phyloP scores from a whole-genome alignment of 2,113 vertebrate species.

The Thalassarche chlororhynchos region DNA sequence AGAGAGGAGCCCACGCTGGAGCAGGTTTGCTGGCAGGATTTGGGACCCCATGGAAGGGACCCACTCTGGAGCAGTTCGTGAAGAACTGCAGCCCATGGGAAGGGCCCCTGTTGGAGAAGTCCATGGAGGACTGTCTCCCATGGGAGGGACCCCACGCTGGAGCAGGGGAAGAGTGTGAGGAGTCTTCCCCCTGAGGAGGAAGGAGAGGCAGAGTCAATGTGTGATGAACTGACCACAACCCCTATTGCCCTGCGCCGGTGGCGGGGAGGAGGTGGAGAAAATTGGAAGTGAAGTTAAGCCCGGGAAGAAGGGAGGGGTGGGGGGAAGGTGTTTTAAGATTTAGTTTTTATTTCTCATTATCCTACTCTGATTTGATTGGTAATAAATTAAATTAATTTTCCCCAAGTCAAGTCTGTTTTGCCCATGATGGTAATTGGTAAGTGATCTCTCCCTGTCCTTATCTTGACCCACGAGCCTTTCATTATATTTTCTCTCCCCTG shows the following conservation, averaged over 20 bases:
- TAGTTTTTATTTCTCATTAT: neutral
- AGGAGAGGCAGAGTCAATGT: neutral
- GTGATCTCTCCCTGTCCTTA: neutral
- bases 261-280: neutral
- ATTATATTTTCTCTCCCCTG: neutral
- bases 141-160: neutral
- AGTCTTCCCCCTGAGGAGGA: neutral
- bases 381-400: no score
- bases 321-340: neutral
- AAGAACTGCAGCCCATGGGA: no score
- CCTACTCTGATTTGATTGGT: neutral
- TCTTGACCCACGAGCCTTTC: accelerated
- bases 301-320: neutral
- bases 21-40: neutral
- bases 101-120: no score
- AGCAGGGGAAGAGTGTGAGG: neutral
- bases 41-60: neutral
- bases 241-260: neutral
- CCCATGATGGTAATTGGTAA: no score
- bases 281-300: no score
- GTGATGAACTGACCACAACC: neutral
- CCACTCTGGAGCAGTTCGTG: no score
- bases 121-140: no score
- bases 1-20: neutral
- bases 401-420: neutral